These are phyloP conservation scores for Perizoma affinitatum DNA, from an alignment of 2,888 invertebrate genomes.

Conservation along the genomic window DNA sequence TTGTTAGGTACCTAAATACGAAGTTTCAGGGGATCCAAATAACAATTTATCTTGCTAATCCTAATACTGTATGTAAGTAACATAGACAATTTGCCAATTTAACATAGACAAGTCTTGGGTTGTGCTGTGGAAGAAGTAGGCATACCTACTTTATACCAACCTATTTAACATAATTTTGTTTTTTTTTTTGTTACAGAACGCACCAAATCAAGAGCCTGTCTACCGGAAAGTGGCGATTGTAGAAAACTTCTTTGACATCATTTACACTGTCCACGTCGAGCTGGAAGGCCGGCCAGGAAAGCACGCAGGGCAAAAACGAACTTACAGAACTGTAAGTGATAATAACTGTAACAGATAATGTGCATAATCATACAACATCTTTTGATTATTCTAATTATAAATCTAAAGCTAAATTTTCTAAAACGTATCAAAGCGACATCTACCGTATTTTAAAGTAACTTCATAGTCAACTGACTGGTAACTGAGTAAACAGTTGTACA, in stretches of 20 bases:
- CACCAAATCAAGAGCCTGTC: conserved; percentile 87
- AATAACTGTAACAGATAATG: too few species aligned
- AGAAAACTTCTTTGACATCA: conserved; percentile 99
- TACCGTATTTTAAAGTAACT: conserved; percentile 22
- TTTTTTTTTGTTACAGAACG: conserved; percentile 85
- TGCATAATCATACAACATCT: too few species aligned
- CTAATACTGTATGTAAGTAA: too few species aligned
- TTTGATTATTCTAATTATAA: too few species aligned
- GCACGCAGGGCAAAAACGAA: conserved; percentile 98
- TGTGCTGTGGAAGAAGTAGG: too few species aligned
- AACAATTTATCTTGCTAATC: too few species aligned
- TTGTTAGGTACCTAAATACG: too few species aligned
- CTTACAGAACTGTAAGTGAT: conserved; percentile 98
- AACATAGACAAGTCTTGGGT: too few species aligned
- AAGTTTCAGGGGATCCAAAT: too few species aligned
- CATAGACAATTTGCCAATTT: too few species aligned
- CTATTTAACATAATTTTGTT: background rate
- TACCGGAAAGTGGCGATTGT: conserved; percentile 97
- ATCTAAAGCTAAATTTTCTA: too few species aligned
- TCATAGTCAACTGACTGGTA: background rate
- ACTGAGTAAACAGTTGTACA: background rate
- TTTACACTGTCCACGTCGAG: conserved; percentile 97
- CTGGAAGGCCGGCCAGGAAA: conserved; percentile 95
- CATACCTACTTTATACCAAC: background rate
- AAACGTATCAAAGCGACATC: conserved; percentile 35